These are phyloP conservation scores for Lophura nycthemera DNA, from an alignment of 2,113 vertebrate species.

Conservation along the genomic window DNA sequence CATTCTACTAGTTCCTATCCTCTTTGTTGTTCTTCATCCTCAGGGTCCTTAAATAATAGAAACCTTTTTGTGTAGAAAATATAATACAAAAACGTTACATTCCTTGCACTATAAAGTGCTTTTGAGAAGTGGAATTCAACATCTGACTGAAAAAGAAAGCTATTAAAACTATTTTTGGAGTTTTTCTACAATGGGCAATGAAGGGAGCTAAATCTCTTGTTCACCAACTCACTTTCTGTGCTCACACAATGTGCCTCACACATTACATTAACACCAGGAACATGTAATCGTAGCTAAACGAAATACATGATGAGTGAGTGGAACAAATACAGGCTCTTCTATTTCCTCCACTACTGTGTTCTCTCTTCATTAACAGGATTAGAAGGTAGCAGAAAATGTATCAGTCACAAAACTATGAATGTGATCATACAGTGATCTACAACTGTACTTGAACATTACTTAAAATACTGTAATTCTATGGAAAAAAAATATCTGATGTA, in stretches of 20 bases:
- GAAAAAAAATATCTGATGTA: fast-evolving
- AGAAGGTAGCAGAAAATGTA: not conserved
- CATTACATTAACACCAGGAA: not conserved
- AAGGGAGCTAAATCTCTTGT: not conserved
- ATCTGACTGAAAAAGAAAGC: not conserved
- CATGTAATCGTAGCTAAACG: not conserved
- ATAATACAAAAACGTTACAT: not conserved
- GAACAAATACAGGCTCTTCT: not conserved
- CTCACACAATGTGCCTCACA: not conserved
- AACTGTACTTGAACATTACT: not conserved
- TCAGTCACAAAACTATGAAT: not conserved
- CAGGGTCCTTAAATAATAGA: not conserved
- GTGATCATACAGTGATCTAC: not conserved
- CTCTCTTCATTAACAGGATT: not conserved
- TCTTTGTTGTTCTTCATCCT: not conserved
- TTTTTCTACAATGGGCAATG: not conserved
- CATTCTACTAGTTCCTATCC: not conserved
- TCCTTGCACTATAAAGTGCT: not conserved
- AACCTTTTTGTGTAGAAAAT: not conserved
- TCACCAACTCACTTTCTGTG: not conserved
- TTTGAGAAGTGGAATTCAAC: not conserved
- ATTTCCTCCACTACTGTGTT: not conserved
- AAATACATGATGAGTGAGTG: not conserved
- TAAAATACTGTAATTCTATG: not conserved
- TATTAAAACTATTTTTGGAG: not conserved